Conservation (phyloP, 2,888 invertebrate genomes). For the Tethea ocularis region DNA sequence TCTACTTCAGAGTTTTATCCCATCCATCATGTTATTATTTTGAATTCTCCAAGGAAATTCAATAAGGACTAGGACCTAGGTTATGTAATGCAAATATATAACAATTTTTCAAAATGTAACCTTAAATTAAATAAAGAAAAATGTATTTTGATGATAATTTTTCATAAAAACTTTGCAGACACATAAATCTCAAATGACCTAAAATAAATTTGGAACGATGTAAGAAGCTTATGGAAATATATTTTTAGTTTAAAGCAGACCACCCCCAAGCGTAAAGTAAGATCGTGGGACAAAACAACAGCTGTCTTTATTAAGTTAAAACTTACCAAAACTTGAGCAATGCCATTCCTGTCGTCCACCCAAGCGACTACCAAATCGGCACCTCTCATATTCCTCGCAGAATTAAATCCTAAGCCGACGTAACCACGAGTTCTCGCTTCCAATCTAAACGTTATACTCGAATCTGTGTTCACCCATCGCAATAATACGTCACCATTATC, state of each 20-base stretch:
- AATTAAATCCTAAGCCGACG: conserved; percentile 94
- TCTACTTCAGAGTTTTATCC: too few species aligned
- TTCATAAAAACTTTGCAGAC: neutral
- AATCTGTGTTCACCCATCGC: conserved; percentile 90
- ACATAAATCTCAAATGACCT: neutral
- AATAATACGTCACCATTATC: conserved; percentile 82
- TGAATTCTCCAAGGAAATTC: too few species aligned
- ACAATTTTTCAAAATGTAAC: too few species aligned
- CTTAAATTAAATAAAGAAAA: neutral
- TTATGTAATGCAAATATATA: too few species aligned
- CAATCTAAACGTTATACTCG: conserved; percentile 92
- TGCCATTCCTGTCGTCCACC: conserved; percentile 88
- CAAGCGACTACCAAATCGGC: conserved; percentile 95
- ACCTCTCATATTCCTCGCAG: conserved; percentile 90
- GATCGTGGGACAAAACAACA: conserved; percentile 42
- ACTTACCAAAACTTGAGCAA: conserved; percentile 92
- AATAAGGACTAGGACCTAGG: neutral
- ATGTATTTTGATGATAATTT: neutral
- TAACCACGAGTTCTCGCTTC: conserved; percentile 93
- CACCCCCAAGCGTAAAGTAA: conserved; percentile 24
- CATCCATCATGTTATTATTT: too few species aligned
- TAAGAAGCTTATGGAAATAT: conserved; percentile 3
- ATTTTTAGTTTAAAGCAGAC: conserved; percentile 26
- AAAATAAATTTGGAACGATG: neutral
- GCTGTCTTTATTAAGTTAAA: conserved; percentile 45